Percentiles rank a stretch among this genome's conserved stretches.
Evolutionary conservation across 37 sponge, comb jelly and placozoan species (phyloP).

Genomic region (Oscarella lobularis): DNA sequence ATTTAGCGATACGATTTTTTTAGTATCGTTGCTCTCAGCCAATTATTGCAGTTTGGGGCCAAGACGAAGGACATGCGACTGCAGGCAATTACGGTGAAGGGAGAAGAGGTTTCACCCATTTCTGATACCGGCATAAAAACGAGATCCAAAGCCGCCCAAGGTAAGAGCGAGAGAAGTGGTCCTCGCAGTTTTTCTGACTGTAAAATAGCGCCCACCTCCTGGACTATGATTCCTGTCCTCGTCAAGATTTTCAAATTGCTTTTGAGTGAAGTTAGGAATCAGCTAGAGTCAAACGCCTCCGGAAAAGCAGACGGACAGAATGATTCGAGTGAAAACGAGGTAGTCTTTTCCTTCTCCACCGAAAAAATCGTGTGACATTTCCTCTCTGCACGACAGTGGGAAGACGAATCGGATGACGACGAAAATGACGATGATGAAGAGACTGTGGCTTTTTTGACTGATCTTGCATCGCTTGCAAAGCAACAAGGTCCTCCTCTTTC

Average conservation of each 20-base stretch:
- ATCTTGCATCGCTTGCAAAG: neutral
- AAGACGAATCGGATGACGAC: neutral
- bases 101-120: neutral
- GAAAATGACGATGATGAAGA: neutral
- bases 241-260: conserved; percentile 7
- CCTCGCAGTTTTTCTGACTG: neutral
- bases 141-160: neutral
- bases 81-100: neutral
- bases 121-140: neutral
- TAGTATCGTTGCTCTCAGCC: neutral
- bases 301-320: neutral
- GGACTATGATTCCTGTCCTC: conserved; percentile 1
- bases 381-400: neutral
- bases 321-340: too few relatives aligned
- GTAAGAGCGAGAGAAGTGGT: neutral
- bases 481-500: neutral
- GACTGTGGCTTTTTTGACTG: neutral
- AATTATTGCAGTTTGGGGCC: neutral
- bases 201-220: neutral
- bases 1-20: neutral
- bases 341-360: too few relatives aligned
- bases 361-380: too few relatives aligned
- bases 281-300: neutral
- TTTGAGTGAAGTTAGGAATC: neutral
- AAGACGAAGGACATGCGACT: neutral